These are phyloP conservation scores for Leptopilina clavipes DNA, from an alignment of 1,140 invertebrate genomes.

Conservation along the genomic window DNA sequence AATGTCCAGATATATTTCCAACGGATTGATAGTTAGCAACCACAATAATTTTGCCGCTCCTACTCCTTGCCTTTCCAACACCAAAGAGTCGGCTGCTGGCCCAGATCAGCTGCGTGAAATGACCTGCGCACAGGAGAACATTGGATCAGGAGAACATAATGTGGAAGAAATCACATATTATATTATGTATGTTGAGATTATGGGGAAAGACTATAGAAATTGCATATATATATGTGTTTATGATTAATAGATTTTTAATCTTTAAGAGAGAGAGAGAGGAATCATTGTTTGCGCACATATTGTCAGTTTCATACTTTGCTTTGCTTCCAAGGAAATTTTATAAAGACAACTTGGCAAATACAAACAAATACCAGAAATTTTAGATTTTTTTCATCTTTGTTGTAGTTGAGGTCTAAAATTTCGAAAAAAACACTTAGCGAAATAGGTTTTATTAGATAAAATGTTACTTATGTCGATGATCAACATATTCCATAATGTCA, in stretches of 20 bases:
- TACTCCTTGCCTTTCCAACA: conserved; percentile 85
- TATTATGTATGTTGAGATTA: background rate
- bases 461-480: no score
- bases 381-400: no score
- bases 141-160: conserved; percentile 49
- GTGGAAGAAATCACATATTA: background rate
- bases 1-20: conserved; percentile 86
- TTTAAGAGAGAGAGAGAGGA: no score
- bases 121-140: conserved; percentile 76
- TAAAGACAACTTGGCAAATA: no score
- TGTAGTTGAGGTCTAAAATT: no score
- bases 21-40: conserved; percentile 88
- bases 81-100: conserved; percentile 85
- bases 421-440: no score
- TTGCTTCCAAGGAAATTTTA: no score
- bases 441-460: no score
- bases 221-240: background rate
- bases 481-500: no score
- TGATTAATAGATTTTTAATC: background rate
- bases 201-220: conserved; percentile 5
- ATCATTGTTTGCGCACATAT: no score
- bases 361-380: no score
- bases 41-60: conserved; percentile 85
- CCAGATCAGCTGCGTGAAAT: conserved; percentile 96
- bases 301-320: no score